Conservation (phyloP, 2,888 invertebrate genomes). For the Tenodera sinensis region DNA sequence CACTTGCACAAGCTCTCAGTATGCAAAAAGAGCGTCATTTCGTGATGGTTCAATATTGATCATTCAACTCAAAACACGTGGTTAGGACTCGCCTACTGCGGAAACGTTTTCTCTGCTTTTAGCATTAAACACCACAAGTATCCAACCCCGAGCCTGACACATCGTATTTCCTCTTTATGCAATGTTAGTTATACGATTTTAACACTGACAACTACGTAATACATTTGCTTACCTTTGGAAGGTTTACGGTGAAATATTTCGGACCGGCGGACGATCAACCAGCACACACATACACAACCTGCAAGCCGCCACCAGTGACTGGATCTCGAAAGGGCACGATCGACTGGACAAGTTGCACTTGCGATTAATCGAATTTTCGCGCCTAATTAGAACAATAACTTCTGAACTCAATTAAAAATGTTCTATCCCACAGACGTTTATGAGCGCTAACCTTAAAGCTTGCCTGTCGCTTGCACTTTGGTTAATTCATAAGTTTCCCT, state of each 20-base stretch:
- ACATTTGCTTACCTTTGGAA: background rate
- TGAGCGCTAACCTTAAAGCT: background rate
- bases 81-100: background rate
- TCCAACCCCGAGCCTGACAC: background rate
- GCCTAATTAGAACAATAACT: background rate
- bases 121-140: background rate
- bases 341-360: background rate
- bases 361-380: background rate
- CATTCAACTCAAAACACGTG: background rate
- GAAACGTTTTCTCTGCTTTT: background rate
- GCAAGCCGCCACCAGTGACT: background rate
- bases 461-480: background rate
- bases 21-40: background rate
- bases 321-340: background rate
- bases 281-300: background rate
- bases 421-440: background rate
- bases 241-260: background rate
- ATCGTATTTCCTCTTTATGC: background rate
- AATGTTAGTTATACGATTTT: background rate
- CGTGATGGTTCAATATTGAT: background rate
- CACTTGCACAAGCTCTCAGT: background rate
- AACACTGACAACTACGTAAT: background rate
- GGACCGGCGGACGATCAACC: constrained; percentile 8
- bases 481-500: background rate
- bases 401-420: background rate